These are phyloP conservation scores for Calypte anna DNA, from an alignment of 2,113 vertebrate species.

Conservation along the genomic window DNA sequence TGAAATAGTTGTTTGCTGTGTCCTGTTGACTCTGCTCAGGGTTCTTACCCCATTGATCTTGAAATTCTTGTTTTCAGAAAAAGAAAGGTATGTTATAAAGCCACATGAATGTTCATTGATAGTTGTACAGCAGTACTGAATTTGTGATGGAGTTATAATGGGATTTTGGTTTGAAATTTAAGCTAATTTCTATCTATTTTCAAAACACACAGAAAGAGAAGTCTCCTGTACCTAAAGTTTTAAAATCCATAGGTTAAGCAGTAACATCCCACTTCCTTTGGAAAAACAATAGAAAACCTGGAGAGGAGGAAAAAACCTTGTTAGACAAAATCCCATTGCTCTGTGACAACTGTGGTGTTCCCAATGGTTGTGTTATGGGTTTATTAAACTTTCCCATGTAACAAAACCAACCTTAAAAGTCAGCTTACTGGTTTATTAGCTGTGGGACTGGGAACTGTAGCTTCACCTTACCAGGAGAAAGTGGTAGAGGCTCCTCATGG, in stretches of 20 bases:
- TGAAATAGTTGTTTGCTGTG: not conserved
- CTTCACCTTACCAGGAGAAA: not conserved
- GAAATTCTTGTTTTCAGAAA: not conserved
- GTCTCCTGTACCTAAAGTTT: no score
- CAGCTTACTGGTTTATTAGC: not conserved
- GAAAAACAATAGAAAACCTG: not conserved
- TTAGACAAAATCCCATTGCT: not conserved
- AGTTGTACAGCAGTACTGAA: not conserved
- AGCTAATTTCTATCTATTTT: not conserved
- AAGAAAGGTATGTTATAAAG: not conserved
- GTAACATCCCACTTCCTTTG: not conserved
- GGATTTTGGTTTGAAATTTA: not conserved
- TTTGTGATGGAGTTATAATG: not conserved
- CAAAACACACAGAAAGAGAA: not conserved
- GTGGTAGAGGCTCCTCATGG: not conserved
- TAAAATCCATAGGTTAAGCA: not conserved
- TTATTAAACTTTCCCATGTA: not conserved
- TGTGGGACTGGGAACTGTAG: not conserved
- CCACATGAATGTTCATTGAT: not conserved
- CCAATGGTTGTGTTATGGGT: not conserved
- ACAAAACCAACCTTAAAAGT: not conserved
- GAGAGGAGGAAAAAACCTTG: not conserved
- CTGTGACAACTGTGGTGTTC: not conserved
- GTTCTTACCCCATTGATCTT: not conserved
- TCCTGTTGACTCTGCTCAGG: not conserved